These are phyloP conservation scores for Drymonia ruficornis DNA, from an alignment of 2,888 invertebrate genomes.

Conservation along the genomic window DNA sequence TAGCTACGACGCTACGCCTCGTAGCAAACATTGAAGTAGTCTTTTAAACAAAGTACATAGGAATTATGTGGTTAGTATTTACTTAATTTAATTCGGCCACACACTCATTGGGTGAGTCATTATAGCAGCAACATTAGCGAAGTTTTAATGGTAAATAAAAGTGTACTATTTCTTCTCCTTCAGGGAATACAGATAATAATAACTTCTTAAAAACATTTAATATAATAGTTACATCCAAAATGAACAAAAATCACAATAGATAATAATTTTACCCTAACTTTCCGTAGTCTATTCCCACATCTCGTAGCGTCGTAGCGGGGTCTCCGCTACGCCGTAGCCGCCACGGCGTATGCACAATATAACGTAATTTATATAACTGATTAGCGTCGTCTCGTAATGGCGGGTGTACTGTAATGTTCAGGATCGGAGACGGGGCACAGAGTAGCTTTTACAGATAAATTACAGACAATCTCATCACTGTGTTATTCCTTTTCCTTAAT, in stretches of 20 bases:
- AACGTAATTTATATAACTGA: constrained; percentile 52
- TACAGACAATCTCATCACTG: too few species aligned
- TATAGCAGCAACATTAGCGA: too few species aligned
- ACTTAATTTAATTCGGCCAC: too few species aligned
- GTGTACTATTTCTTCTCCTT: too few species aligned
- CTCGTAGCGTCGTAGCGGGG: constrained; percentile 15
- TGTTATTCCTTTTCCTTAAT: too few species aligned
- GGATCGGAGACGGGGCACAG: constrained; percentile 35
- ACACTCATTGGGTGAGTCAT: too few species aligned
- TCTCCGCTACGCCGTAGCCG: constrained; percentile 16
- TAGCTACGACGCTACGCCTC: constrained; percentile 3
- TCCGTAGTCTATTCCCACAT: constrained; percentile 3
- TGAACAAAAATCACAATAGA: background rate
- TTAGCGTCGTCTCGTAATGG: constrained; percentile 56
- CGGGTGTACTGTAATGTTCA: constrained; percentile 42
- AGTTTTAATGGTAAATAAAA: too few species aligned
- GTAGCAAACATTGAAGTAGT: constrained; percentile 8
- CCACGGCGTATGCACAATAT: constrained; percentile 36
- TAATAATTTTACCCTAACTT: background rate
- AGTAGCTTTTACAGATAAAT: constrained; percentile 26
- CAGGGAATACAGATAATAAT: too few species aligned
- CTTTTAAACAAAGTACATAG: background rate
- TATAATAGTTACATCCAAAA: background rate
- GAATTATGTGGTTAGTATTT: too few species aligned
- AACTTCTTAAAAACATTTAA: too few species aligned